phyloP scores from a whole-genome alignment of 1,140 invertebrate species.

The Lepidurus packardi region DNA sequence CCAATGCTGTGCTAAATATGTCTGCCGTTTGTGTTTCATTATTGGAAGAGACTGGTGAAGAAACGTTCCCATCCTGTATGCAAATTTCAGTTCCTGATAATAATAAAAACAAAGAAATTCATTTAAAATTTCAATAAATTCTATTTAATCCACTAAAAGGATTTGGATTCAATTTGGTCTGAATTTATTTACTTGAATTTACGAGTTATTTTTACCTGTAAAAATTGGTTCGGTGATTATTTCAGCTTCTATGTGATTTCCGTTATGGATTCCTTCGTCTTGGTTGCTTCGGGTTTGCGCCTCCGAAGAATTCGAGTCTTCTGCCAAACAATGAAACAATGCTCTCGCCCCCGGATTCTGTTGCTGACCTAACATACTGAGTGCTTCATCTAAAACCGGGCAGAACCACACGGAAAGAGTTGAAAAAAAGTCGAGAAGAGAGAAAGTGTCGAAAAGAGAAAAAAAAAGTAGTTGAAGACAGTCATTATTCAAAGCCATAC shows the following conservation, averaged over 20 bases:
- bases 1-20: slow-evolving; percentile 30
- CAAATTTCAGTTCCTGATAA: background rate
- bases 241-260: background rate
- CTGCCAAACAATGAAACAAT: background rate
- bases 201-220: background rate
- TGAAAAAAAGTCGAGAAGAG: background rate
- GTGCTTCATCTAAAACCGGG: background rate
- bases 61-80: background rate
- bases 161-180: background rate
- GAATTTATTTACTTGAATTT: background rate
- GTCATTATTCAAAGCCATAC: background rate
- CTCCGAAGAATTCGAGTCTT: background rate
- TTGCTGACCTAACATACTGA: slow-evolving; percentile 5
- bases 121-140: background rate
- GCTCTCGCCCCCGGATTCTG: background rate
- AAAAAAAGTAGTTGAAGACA: background rate
- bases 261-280: background rate
- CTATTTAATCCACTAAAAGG: background rate
- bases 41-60: background rate
- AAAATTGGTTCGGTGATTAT: background rate
- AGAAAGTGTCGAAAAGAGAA: too few relatives aligned
- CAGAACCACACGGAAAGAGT: background rate
- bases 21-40: background rate
- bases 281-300: background rate
- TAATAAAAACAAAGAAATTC: background rate